Percentiles rank a stretch among this genome's conserved stretches.
These are phyloP conservation scores for Lepus townsendii DNA, from an alignment of 2,797 vertebrate genomes.

Conservation along the genomic window DNA sequence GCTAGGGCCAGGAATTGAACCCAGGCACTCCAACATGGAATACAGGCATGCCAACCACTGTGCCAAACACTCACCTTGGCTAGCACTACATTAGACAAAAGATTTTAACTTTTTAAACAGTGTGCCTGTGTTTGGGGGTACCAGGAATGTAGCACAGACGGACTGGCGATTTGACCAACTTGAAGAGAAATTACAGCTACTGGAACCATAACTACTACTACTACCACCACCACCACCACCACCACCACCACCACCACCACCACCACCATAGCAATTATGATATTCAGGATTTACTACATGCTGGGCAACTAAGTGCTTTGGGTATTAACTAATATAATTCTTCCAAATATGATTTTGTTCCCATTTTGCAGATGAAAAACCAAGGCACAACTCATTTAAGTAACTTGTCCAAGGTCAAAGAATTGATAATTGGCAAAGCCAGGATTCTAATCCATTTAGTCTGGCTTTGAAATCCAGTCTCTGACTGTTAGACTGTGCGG, in stretches of 20 bases:
- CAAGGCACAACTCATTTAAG: neutral
- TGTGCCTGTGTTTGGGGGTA: neutral
- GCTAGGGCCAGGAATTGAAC: too few relatives aligned
- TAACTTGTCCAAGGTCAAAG: neutral
- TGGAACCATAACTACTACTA: neutral
- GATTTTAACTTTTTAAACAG: neutral
- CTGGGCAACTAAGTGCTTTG: neutral
- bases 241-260: too few relatives aligned
- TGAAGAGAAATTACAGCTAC: neutral
- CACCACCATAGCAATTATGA: neutral
- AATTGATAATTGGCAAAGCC: neutral
- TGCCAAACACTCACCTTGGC: neutral
- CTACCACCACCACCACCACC: too few relatives aligned
- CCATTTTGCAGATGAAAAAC: conserved; percentile 10
- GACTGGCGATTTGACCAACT: neutral
- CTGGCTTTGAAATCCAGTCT: neutral
- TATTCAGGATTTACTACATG: neutral
- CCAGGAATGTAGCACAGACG: neutral
- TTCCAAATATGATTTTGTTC: neutral
- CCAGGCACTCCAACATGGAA: too few relatives aligned
- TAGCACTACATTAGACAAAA: neutral
- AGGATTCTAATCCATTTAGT: neutral
- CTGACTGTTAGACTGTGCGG: neutral
- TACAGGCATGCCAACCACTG: too few relatives aligned
- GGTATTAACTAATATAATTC: neutral